Evolutionary conservation across 2,113 vertebrate genomes (phyloP).

Genomic region (Xiphias gladius): DNA sequence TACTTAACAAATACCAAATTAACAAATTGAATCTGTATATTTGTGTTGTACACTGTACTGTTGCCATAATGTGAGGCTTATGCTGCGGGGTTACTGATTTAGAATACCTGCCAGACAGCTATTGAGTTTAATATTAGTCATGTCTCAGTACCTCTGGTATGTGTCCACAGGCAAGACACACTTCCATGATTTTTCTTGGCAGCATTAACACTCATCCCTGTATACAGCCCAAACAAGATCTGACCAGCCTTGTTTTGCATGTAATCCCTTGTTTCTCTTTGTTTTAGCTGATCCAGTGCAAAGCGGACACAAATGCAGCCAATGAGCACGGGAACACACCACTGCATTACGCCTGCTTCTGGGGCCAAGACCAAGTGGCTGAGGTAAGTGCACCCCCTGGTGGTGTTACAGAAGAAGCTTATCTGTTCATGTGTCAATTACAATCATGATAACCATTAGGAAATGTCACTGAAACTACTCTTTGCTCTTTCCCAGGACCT

Average conservation of each 20-base stretch:
- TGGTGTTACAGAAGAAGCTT: constrained; percentile 32
- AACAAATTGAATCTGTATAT: not conserved
- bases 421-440: not conserved
- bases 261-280: constrained; percentile 55
- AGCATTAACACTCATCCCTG: constrained; percentile 42
- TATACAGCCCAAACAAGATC: constrained; percentile 67
- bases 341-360: constrained; percentile 98
- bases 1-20: no score
- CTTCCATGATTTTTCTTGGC: constrained; percentile 35
- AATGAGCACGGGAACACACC: constrained; percentile 97
- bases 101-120: constrained; percentile 50
- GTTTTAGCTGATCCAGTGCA: constrained; percentile 94
- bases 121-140: constrained; percentile 69
- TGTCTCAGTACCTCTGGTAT: constrained; percentile 71
- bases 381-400: constrained; percentile 88
- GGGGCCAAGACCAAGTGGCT: constrained; percentile 94
- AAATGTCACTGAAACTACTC: not conserved
- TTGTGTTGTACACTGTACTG: not conserved
- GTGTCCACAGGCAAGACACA: constrained; percentile 46
- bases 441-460: no score
- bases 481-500: constrained; percentile 86
- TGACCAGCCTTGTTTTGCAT: constrained; percentile 36
- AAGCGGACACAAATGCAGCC: constrained; percentile 94
- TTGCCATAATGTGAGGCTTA: constrained; percentile 10
- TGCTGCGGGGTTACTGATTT: constrained; percentile 45